These are phyloP conservation scores for Agrenia bidenticulata DNA, from an alignment of 2,888 invertebrate genomes.

Conservation along the genomic window DNA sequence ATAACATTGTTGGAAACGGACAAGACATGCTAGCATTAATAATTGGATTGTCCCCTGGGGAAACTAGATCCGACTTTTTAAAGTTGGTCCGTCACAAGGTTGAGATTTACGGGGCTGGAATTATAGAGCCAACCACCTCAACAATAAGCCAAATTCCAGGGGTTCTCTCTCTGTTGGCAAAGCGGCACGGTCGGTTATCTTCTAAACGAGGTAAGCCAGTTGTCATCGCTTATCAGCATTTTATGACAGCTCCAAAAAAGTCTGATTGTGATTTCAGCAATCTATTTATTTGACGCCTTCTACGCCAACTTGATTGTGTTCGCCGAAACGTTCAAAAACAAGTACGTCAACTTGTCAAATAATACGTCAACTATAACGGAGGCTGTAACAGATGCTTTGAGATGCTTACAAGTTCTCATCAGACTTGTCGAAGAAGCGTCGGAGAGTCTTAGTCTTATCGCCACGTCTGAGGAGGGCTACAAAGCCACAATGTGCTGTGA, in stretches of 20 bases:
- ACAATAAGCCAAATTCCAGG: slow-evolving; percentile 12
- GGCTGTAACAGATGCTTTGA: slow-evolving; percentile 9
- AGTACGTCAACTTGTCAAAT: background rate
- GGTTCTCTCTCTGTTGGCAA: slow-evolving; percentile 17
- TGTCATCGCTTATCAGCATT: background rate
- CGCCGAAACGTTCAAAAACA: slow-evolving; percentile 25
- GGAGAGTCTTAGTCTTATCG: slow-evolving; percentile 13
- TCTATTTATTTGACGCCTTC: slow-evolving; percentile 25
- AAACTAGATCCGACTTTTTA: background rate
- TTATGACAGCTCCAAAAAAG: no score
- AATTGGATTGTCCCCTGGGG: background rate
- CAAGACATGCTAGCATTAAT: slow-evolving; percentile 9
- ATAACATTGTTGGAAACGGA: slow-evolving; percentile 13
- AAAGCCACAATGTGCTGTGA: background rate
- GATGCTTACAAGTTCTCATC: slow-evolving; percentile 12
- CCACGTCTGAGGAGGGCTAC: background rate
- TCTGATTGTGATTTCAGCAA: background rate
- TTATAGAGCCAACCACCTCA: background rate
- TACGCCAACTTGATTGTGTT: slow-evolving; percentile 23
- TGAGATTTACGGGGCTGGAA: slow-evolving; percentile 23
- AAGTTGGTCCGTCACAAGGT: slow-evolving; percentile 21
- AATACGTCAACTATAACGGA: slow-evolving; percentile 1
- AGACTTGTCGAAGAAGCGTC: slow-evolving; percentile 12
- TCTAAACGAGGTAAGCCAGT: slow-evolving; percentile 14
- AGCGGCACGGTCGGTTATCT: slow-evolving; percentile 19